Conservation (phyloP, 2,888 invertebrate species). For the Priocnemis perturbator region DNA sequence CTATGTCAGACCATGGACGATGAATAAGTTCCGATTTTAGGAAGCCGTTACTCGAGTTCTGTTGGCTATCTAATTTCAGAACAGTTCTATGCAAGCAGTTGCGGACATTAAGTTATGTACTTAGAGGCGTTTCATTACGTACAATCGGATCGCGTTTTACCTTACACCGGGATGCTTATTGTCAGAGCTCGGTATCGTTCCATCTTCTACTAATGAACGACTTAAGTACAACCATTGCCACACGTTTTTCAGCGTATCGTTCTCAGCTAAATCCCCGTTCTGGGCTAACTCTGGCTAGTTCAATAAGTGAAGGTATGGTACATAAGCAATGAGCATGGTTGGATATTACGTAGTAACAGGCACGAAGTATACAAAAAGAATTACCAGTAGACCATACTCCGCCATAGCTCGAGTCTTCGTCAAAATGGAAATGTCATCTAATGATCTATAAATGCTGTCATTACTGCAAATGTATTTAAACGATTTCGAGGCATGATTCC, state of each 20-base stretch:
- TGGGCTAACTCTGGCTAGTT: conserved; percentile 84
- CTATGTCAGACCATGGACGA: conserved; percentile 82
- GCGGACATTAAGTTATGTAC: conserved; percentile 13
- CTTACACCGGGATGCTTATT: conserved; percentile 81
- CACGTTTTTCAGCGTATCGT: conserved; percentile 84
- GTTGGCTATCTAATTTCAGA: conserved; percentile 77
- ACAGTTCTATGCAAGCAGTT: conserved; percentile 71
- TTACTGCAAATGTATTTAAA: conserved; percentile 78
- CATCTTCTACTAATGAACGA: conserved; percentile 83
- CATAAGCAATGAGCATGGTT: background rate
- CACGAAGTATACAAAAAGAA: conserved; percentile 26
- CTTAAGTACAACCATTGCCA: conserved; percentile 91
- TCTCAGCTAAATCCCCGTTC: conserved; percentile 87
- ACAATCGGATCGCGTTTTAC: conserved; percentile 46
- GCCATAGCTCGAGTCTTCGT: conserved; percentile 84
- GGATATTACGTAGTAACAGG: background rate
- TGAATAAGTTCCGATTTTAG: conserved; percentile 81
- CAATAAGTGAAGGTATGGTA: conserved; percentile 11
- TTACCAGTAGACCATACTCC: conserved; percentile 89
- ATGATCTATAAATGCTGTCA: conserved; percentile 77
- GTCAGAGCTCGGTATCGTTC: conserved; percentile 78
- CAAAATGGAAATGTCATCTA: conserved; percentile 84
- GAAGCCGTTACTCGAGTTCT: conserved; percentile 71
- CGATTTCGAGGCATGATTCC: conserved; percentile 84
- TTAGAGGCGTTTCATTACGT: background rate